Conservation (phyloP, 1,140 invertebrate genomes). For the Monochamus saltuarius region DNA sequence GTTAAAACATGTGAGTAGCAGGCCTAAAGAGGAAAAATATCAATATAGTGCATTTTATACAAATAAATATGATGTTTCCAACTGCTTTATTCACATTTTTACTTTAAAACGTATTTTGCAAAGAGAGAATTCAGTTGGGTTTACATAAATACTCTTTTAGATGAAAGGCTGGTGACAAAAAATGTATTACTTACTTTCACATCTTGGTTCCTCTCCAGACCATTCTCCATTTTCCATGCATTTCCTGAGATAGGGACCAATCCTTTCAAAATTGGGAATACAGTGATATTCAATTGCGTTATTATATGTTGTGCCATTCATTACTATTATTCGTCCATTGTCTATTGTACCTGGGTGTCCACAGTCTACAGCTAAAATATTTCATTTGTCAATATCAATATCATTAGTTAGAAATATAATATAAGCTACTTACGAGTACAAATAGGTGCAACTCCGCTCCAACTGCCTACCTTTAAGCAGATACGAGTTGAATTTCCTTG, state of each 20-base stretch:
- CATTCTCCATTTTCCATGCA: slow-evolving; percentile 79
- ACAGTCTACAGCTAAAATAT: slow-evolving; percentile 73
- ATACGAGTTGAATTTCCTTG: slow-evolving; percentile 75
- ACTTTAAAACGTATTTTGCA: not conserved
- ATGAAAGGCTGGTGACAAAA: no score
- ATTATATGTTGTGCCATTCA: slow-evolving; percentile 81
- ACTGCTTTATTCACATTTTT: no score
- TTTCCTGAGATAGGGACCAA: slow-evolving; percentile 78
- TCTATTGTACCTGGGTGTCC: slow-evolving; percentile 74
- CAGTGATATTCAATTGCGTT: slow-evolving; percentile 87
- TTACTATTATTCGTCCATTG: slow-evolving; percentile 82
- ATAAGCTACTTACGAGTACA: slow-evolving; percentile 73
- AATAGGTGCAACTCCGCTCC: slow-evolving; percentile 75
- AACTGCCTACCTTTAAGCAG: slow-evolving; percentile 77
- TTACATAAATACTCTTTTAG: no score
- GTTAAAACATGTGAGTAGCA: no score
- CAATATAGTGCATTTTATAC: no score
- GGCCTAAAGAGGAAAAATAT: no score
- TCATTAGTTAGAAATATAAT: no score
- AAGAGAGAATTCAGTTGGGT: not conserved
- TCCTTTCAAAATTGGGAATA: slow-evolving; percentile 77
- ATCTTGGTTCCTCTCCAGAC: slow-evolving; percentile 80
- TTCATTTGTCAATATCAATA: no score
- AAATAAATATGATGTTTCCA: no score
- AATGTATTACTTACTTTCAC: slow-evolving; percentile 60